Conservation (phyloP, 1,140 invertebrate species). For the Oncopeltus fasciatus region DNA sequence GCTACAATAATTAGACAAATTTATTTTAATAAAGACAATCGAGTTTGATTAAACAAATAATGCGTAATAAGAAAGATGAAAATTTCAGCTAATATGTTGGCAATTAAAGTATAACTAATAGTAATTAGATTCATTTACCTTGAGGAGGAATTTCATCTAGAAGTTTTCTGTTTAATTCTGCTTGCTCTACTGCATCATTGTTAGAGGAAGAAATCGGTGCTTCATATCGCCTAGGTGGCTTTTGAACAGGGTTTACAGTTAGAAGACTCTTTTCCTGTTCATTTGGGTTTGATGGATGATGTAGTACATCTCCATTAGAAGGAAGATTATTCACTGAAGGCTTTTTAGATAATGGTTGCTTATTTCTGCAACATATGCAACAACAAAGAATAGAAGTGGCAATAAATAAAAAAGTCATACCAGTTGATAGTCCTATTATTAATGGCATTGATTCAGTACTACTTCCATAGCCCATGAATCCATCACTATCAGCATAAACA, state of each 20-base stretch:
- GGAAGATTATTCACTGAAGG: constrained; percentile 16
- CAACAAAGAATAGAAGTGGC: constrained; percentile 46
- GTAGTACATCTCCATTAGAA: constrained; percentile 26
- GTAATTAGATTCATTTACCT: no score
- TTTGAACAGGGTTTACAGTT: constrained; percentile 63
- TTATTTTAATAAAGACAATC: no score
- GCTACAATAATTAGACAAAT: no score
- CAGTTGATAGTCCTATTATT: constrained; percentile 30
- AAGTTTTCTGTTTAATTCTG: constrained; percentile 59
- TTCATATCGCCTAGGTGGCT: constrained; percentile 56
- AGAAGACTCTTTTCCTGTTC: constrained; percentile 58
- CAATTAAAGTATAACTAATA: no score
- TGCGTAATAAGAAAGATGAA: no score
- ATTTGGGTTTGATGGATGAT: constrained; percentile 17
- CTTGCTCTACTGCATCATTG: constrained; percentile 54
- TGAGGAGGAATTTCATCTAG: constrained; percentile 54
- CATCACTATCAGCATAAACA: constrained; percentile 33
- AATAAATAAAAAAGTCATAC: constrained; percentile 32
- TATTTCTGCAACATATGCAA: constrained; percentile 45
- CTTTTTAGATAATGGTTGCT: constrained; percentile 35
- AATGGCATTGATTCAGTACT: constrained; percentile 33
- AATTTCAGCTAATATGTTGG: no score
- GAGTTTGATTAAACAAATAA: no score
- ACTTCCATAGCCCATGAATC: constrained; percentile 12
- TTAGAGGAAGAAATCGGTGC: constrained; percentile 32